Conservation (phyloP, 2,888 invertebrate species). For the Linnaemya vulpina region DNA sequence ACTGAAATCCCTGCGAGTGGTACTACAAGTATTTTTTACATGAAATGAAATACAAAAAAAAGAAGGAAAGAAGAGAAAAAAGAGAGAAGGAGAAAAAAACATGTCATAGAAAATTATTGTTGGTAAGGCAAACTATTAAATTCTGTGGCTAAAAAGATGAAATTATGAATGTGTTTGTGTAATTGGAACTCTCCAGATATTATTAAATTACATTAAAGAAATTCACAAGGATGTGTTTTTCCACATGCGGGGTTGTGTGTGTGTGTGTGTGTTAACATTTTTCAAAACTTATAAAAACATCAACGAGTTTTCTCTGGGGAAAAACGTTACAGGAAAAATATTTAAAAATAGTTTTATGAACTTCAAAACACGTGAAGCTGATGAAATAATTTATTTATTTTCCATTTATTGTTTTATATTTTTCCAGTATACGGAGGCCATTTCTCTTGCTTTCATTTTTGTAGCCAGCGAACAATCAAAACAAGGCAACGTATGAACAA, state of each 20-base stretch:
- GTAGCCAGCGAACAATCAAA: too few relatives aligned
- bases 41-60: not conserved
- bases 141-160: not conserved
- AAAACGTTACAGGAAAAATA: too few relatives aligned
- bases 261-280: not conserved
- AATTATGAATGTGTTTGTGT: too few relatives aligned
- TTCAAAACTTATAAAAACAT: too few relatives aligned
- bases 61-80: not conserved
- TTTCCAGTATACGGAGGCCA: too few relatives aligned
- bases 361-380: too few relatives aligned
- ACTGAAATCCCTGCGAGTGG: not conserved
- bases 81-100: not conserved
- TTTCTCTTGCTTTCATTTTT: too few relatives aligned
- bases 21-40: not conserved
- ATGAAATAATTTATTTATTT: not conserved
- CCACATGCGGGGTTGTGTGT: too few relatives aligned
- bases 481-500: too few relatives aligned
- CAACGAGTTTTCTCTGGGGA: too few relatives aligned
- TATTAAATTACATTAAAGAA: not conserved
- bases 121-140: not conserved
- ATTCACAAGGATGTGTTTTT: not conserved
- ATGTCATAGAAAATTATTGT: not conserved
- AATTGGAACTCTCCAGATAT: not conserved
- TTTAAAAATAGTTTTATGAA: too few relatives aligned
- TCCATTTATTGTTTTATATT: not conserved